Evolutionary conservation across 2,113 vertebrate genomes (phyloP), one percentile per base, ranked within the genome.

Genomic region (Hemicordylus capensis): DNA sequence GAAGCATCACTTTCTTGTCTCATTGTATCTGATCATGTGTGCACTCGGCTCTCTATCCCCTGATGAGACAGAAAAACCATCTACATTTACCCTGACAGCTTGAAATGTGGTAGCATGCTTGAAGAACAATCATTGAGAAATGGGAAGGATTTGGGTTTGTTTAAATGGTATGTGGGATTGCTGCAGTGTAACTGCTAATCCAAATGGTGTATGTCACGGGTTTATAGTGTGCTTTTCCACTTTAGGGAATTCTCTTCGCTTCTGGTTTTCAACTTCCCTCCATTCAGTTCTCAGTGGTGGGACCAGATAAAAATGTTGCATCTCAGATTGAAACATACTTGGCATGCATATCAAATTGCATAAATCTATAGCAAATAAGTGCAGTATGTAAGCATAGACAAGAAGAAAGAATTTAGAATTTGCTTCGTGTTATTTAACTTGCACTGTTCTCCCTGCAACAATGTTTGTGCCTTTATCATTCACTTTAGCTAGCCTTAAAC

Each of bases 311-410:
- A 80, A 80, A 80, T 39, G 42, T 80, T 80, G 67, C 59, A 69
- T 67, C 28, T 81, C 64, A 77, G 81, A 70, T 48, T 59, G n/a
- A 77, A 77, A 48, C 17, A 70, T 42, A 61, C 7, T 14, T 72
- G 72, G 63, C 28, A 51, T 51, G 22, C 64, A 75, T 81, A 70
- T 82, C 85, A 77, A 87, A 70, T 69, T 77, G 24, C 31, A 82
- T 37, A 77, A 48, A 76, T 61, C 15, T 28, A 51, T 59, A 58
- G 56, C 9, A 69, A 82, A 69, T 70, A 63, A 70, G 15, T 4
- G 22, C 79, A 17, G 8, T 34, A 67, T 48, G 44, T 19, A 86
- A 5, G 3, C 9, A 59, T 12, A 77, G 39, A 87, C n/a, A 87
- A 22, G 66, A 81, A 59, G 73, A 6, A 54, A 82, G 15, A 61